Conservation (phyloP, 2,797 vertebrate species). For the Eulemur rubriventer region DNA sequence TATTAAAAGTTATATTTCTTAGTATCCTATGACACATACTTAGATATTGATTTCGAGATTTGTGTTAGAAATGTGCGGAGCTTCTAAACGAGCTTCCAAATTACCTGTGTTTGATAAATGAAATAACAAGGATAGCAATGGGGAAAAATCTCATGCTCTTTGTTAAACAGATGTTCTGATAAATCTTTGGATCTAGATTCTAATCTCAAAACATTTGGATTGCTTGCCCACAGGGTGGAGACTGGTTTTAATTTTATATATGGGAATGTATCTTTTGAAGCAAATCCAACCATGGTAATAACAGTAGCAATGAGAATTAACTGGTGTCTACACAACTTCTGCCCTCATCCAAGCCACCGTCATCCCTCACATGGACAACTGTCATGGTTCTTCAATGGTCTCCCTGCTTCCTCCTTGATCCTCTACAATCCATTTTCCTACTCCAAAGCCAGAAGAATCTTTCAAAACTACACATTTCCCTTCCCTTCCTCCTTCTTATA, state of each 20-base stretch:
- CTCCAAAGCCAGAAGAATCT: not conserved
- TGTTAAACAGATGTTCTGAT: not conserved
- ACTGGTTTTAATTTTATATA: constrained; percentile 40
- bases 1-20: constrained; percentile 46
- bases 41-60: constrained; percentile 25
- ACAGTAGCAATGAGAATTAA: not conserved
- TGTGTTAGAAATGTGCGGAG: not conserved
- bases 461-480: not conserved
- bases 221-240: not conserved
- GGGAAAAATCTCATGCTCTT: not conserved
- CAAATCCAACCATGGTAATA: not conserved
- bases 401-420: not conserved
- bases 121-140: not conserved
- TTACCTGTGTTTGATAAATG: not conserved
- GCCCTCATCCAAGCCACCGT: too few species aligned
- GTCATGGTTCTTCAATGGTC: not conserved
- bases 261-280: not conserved
- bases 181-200: constrained; percentile 4
- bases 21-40: not conserved
- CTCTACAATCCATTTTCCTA: not conserved
- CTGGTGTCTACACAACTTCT: not conserved
- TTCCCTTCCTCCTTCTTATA: not conserved
- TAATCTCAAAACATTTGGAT: constrained; percentile 15
- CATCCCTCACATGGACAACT: not conserved
- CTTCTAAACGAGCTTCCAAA: not conserved